These are phyloP conservation scores for Agapostemon virescens DNA, from an alignment of 2,888 invertebrate genomes.

Conservation along the genomic window DNA sequence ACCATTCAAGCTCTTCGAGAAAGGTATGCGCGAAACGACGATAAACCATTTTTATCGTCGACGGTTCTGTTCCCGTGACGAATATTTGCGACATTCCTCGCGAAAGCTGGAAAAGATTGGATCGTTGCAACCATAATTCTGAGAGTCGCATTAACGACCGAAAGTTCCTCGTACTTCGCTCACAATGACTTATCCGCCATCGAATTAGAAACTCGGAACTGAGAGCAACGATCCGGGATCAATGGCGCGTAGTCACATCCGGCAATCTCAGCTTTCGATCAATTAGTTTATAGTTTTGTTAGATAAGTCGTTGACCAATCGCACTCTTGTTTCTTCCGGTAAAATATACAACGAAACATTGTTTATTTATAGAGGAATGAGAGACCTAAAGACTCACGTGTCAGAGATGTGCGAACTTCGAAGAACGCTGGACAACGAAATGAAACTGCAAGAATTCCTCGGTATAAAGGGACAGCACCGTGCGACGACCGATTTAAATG, in stretches of 20 bases:
- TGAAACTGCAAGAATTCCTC: conserved; percentile 91
- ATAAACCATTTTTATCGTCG: not conserved
- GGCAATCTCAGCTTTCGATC: conserved; percentile 37
- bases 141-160: conserved; percentile 42
- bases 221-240: conserved; percentile 43
- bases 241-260: conserved; percentile 57
- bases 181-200: conserved; percentile 23
- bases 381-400: conserved; percentile 82
- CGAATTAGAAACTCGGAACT: conserved; percentile 61
- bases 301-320: conserved; percentile 12
- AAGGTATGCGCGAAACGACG: conserved; percentile 66
- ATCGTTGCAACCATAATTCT: conserved; percentile 49
- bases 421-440: conserved; percentile 91
- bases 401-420: conserved; percentile 93
- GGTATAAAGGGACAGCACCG: conserved; percentile 91
- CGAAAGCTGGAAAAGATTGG: conserved; percentile 52
- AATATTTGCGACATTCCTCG: conserved; percentile 31
- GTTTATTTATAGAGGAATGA: conserved; percentile 79
- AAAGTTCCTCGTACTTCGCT: conserved; percentile 50
- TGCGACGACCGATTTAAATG: conserved; percentile 87
- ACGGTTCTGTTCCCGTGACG: not conserved
- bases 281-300: conserved; percentile 45
- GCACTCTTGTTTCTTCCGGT: conserved; percentile 27
- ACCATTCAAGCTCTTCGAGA: conserved; percentile 91
- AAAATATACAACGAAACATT: not conserved